Base-by-base conservation (phyloP, 2,113 vertebrate species). In the Coracopsis vasa region DNA sequence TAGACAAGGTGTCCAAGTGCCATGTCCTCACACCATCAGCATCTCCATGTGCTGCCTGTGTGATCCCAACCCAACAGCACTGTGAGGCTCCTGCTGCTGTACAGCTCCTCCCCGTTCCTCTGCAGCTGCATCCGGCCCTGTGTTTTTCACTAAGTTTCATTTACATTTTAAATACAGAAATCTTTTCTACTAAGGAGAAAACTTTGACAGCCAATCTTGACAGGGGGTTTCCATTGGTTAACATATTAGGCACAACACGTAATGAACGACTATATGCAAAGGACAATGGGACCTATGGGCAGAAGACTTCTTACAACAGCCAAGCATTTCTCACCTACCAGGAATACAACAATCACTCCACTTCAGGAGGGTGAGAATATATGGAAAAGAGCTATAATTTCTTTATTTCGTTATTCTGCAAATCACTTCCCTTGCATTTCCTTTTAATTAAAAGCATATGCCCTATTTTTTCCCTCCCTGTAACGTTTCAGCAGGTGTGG, bases 391-490 rank as follows among this genome's bases (percentile, higher is more conserved):
- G 16, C 24, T 70, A 29, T 33, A 27, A 37, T 31, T 21, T 54
- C 29, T 74, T 77, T 44, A 45, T 65, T 71, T 67, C 35, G 44
- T 60, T 82, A 50, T 54, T 71, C 75, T 81, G 54, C 27, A 69
- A 65, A 92, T 60, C 60, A 50, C 45, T 84, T 92, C 47, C 35
- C 47, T 56, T 72, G 16, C 27, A 66, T 70, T 92, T 89, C 44
- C 56, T 53, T 91, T 85, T 87, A 89, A 92, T 92, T 90, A 83
- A 72, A 88, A 95, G 51, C 44, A 90, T 44, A n/a, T 41, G 42
- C 15, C 39, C 54, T 47, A 14, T 48, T 71, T 50, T 80, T 33
- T 67, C 19, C 35, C 47, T 88, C 53, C 62, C 28, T 56, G 17
- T 45, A 61, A 78, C 12, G 24, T 27, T 86, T 53, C 45, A 79